Evolutionary conservation across 1,140 invertebrate species (phyloP).

Genomic region (Pentalonia nigronervosa): DNA sequence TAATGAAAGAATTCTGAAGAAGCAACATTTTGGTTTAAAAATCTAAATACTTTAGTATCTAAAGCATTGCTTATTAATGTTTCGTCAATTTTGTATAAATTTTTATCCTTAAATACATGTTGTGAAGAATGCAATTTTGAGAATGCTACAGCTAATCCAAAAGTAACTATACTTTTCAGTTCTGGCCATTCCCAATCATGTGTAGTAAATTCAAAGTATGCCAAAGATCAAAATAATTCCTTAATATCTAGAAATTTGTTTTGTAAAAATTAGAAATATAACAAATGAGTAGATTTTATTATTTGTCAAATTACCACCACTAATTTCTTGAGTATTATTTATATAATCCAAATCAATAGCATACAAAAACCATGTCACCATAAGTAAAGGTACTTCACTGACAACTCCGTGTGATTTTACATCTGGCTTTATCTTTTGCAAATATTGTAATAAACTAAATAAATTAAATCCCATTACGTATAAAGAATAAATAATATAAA

Average conservation of each 20-base stretch:
- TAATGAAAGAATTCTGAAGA: slow-evolving; percentile 19
- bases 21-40: slow-evolving; percentile 38
- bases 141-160: slow-evolving; percentile 53
- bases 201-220: slow-evolving; percentile 19
- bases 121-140: slow-evolving; percentile 42
- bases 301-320: slow-evolving; percentile 35
- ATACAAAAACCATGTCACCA: slow-evolving; percentile 48
- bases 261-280: neutral
- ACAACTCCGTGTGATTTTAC: slow-evolving; percentile 34
- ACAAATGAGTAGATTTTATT: neutral
- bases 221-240: slow-evolving; percentile 38
- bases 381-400: slow-evolving; percentile 43
- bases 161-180: slow-evolving; percentile 28
- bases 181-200: slow-evolving; percentile 52
- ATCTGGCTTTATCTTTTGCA: slow-evolving; percentile 47
- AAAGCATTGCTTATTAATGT: slow-evolving; percentile 21
- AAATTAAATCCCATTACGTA: neutral
- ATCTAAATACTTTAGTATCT: slow-evolving; percentile 48
- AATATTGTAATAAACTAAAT: slow-evolving; percentile 38
- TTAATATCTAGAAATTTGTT: slow-evolving; percentile 39
- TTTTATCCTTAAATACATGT: slow-evolving; percentile 51
- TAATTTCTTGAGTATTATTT: slow-evolving; percentile 45
- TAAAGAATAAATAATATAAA: neutral
- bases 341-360: slow-evolving; percentile 53
- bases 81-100: slow-evolving; percentile 52